Base-by-base conservation (phyloP, 2,797 vertebrate genomes). In the Eptatretus atami region DNA sequence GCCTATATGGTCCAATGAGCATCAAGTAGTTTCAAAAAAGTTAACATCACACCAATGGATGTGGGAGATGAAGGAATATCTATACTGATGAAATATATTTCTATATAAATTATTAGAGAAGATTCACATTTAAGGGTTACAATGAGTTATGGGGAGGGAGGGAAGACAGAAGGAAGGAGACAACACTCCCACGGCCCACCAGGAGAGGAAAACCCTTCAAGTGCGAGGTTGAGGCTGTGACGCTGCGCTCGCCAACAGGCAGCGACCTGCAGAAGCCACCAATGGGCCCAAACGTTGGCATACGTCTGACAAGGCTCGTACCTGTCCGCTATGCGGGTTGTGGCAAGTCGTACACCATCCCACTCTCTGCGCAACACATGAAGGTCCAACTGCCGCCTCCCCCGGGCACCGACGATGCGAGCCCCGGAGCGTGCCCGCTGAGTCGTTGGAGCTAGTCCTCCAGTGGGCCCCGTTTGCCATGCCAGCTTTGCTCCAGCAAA, bases 241-340 rank as follows among this genome's bases (percentile, higher is more conserved):
- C 79, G n/a, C 73, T 87, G 72, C 90, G 87, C 75, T 95, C 72
- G 88, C 88, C 76, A 96, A 96, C 71, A 96, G n/a, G 87, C 79
- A 96, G 88, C 70, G 88, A 96, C 78, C 76, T 87, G 70, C 94
- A 96, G 79, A 95, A 96, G 72, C 88, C n/a, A n/a, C n/a, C n/a
- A n/a, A 96, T 72, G 88, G 85, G 1, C 88, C n/a, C n/a, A n/a
- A n/a, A 96, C 53, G 88, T 96, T n/a, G n/a, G 65, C 88, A 95
- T 73, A 96, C 88, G 70, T 87, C 83, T 1, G 88, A 96, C 76
- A 96, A 96, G 75, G n/a, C n/a, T 87, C 88, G 66, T 96, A 96
- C 76, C 86, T 87, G 76, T 96, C 76, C 94, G 94, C 72, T n/a
- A 80, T 96, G 53, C 76, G 87, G 60, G 88, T 70, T 86, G 87